These are phyloP conservation scores for Podarcis cretensis DNA, from an alignment of 2,113 vertebrate genomes.

Conservation along the genomic window DNA sequence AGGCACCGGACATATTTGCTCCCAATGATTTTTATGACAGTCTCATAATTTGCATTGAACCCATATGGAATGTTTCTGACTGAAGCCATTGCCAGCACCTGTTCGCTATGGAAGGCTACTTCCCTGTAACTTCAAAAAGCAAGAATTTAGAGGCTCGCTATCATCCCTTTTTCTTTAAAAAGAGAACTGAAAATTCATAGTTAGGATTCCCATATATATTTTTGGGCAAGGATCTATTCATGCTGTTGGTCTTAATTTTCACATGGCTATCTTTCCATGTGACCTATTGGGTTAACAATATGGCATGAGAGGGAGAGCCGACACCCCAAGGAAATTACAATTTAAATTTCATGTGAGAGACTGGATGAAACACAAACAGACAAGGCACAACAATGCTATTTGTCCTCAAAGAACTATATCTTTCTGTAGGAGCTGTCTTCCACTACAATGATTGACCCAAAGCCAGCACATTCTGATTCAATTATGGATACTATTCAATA, in stretches of 20 bases:
- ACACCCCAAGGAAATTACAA: not conserved
- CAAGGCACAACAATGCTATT: not conserved
- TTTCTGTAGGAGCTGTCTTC: not conserved
- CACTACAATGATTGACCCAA: not conserved
- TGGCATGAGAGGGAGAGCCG: no score
- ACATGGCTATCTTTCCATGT: no score
- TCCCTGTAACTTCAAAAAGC: not conserved
- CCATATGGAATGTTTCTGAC: constrained; percentile 31
- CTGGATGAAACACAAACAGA: not conserved
- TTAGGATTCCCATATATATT: not conserved
- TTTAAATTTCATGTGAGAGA: not conserved
- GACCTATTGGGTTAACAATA: no score
- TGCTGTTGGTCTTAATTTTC: not conserved
- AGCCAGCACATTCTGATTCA: not conserved
- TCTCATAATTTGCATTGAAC: constrained; percentile 47
- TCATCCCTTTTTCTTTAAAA: not conserved
- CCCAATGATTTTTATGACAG: constrained; percentile 71
- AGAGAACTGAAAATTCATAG: not conserved
- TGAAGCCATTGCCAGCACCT: constrained; percentile 38
- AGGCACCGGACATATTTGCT: constrained; percentile 68
- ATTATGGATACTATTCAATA: not conserved
- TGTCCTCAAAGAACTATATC: not conserved
- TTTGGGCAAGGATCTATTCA: not conserved
- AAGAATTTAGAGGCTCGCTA: not conserved
- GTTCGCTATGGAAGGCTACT: not conserved